Base-by-base conservation (phyloP, 1,140 invertebrate species). In the Caerostris extrusa region DNA sequence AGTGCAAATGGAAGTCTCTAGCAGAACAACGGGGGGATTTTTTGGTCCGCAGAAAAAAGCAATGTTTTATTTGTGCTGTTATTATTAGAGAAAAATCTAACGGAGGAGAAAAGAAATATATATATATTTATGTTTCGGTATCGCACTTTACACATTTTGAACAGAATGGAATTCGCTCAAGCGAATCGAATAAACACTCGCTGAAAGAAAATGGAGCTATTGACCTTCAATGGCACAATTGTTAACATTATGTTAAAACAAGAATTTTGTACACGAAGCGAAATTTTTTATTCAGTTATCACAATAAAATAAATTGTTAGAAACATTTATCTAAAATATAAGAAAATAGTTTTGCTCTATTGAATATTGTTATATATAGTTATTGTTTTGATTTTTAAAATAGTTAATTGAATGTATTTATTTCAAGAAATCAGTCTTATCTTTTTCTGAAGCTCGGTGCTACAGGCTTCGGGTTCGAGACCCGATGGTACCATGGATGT, bases 81-180 rank as follows among this genome's bases (percentile, higher is more conserved):
- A 88, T 88, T 64, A 88, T 88, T 64, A 64, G 85, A 50, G 85
- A 64, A 71, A 81, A 88, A 88, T 64, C 58, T 64, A 64, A 88
- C 17, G 50, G 60, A 88, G 50, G 8, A 88, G 56, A 88, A 88
- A 53, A 10, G 60, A 64, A 61, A 88, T 88, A 55, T 64, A 88
- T 64, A 19, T n/a, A 7, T 57, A 53, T 77, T 77, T 88, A 67
- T 88, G n/a, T 64, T 55, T 88, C 71, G 71, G 71, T 77, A 12
- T 50, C 2, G 71, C 34, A 77, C 71, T 77, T 61, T 77, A 50
- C 14, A 12, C 19, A 34, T 53, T 77, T 10, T 34, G 19, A 50
- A 77, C 71, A 77, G 53, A 77, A 77, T 34, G 71, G 71, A 77
- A 50, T 4, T 19, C 61, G 14, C 61, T 88, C 60, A 53, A 50